Conservation (phyloP, 2,113 vertebrate genomes). For the Tiliqua scincoides region DNA sequence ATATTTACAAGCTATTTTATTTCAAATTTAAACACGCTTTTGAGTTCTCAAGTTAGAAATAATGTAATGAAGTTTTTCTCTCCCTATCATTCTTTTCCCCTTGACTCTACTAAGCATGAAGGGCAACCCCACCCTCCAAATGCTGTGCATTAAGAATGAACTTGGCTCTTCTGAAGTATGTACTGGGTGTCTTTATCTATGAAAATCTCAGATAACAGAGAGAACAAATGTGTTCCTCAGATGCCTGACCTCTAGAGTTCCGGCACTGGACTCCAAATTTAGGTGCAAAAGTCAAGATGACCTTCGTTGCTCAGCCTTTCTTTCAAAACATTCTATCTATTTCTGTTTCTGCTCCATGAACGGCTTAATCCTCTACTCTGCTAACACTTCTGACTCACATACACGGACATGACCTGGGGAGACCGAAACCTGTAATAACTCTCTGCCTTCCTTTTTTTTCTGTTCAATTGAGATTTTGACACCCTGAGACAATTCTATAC, state of each 20-base stretch:
- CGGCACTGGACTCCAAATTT: conserved; percentile 58
- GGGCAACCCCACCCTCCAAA: conserved; percentile 47
- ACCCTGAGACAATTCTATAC: conserved; percentile 31
- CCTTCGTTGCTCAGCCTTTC: conserved; percentile 51
- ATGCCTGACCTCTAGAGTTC: conserved; percentile 52
- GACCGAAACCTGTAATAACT: conserved; percentile 39
- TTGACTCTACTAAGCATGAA: conserved; percentile 18
- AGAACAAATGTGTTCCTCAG: conserved; percentile 69
- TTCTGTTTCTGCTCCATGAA: conserved; percentile 60
- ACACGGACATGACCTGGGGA: conserved; percentile 19
- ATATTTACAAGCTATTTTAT: conserved; percentile 46
- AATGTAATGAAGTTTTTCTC: neutral
- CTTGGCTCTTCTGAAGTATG: conserved; percentile 35
- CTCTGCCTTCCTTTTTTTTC: conserved; percentile 30
- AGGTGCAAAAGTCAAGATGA: conserved; percentile 56
- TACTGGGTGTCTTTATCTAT: conserved; percentile 38
- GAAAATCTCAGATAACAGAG: conserved; percentile 64
- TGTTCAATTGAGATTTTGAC: neutral
- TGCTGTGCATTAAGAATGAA: conserved; percentile 17
- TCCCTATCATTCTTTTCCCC: neutral
- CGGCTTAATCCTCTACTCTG: conserved; percentile 40
- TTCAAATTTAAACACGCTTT: conserved; percentile 37
- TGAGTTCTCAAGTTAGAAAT: conserved; percentile 41
- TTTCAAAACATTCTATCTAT: conserved; percentile 71
- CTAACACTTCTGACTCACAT: conserved; percentile 37